Conservation (phyloP, 2,113 vertebrate species). For the Cephalopholis sonnerati region DNA sequence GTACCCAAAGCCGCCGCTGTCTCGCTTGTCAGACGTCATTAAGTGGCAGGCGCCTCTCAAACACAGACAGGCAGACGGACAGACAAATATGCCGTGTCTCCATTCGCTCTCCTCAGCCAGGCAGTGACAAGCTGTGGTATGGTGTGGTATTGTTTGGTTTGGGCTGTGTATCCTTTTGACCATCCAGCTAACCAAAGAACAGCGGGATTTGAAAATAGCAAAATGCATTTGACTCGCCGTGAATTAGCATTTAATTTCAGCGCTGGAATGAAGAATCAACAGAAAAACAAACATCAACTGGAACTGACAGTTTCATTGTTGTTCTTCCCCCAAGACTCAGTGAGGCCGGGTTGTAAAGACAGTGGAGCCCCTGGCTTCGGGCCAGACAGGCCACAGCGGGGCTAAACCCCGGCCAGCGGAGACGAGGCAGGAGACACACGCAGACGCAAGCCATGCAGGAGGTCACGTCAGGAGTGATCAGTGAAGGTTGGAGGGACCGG, state of each 20-base stretch:
- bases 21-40: constrained; percentile 76
- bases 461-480: constrained; percentile 72
- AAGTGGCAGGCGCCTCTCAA: constrained; percentile 74
- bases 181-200: neutral
- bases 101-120: constrained; percentile 30
- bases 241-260: constrained; percentile 26
- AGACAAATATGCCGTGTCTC: constrained; percentile 55
- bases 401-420: constrained; percentile 49
- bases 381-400: constrained; percentile 66
- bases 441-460: constrained; percentile 69
- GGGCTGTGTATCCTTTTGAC: constrained; percentile 9
- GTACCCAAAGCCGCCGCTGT: constrained; percentile 69
- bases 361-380: constrained; percentile 48
- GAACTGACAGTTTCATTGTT: constrained; percentile 46
- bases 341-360: constrained; percentile 41
- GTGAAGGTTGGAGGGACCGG: constrained; percentile 57
- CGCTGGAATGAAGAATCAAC: constrained; percentile 7
- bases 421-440: constrained; percentile 63
- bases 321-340: constrained; percentile 16
- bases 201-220: constrained; percentile 3
- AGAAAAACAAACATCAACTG: constrained; percentile 43
- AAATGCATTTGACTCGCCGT: neutral
- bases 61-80: constrained; percentile 64
- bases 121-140: constrained; percentile 10
- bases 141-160: constrained; percentile 24